A percentile compares a stretch with the other conserved stretches of the same genome.
phyloP scores from a whole-genome alignment of 2,797 vertebrate species.

The Lophotriccus pileatus region DNA sequence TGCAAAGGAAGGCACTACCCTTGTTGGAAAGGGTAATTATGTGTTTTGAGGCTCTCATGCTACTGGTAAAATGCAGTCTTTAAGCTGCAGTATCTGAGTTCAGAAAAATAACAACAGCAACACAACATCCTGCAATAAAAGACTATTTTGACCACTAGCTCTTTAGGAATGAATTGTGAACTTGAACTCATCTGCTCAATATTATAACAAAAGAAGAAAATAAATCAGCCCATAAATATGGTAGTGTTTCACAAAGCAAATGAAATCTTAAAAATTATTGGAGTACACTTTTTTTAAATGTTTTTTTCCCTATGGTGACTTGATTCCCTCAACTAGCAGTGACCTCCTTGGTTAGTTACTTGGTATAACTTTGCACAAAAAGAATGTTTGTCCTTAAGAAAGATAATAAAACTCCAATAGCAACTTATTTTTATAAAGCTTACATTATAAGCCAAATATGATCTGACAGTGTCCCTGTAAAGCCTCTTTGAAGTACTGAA shows the following conservation, averaged over 20 bases:
- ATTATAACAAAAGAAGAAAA: not conserved
- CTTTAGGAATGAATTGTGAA: not conserved
- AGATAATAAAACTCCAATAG: not conserved
- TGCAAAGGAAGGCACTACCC: not conserved
- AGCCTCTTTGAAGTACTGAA: slow-evolving; percentile 30
- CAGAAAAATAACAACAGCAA: not conserved
- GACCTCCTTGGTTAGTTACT: not conserved
- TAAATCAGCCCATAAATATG: not conserved
- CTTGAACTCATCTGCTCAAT: not conserved
- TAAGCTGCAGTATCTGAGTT: not conserved
- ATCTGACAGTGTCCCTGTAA: slow-evolving; percentile 41
- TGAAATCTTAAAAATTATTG: not conserved
- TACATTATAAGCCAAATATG: slow-evolving; percentile 20
- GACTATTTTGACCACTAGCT: not conserved
- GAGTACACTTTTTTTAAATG: not conserved
- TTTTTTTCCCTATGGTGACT: not conserved
- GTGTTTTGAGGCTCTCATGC: not conserved
- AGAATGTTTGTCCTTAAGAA: not conserved
- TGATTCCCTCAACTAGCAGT: not conserved
- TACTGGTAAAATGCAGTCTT: not conserved
- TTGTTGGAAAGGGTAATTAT: not conserved
- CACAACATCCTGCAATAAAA: not conserved
- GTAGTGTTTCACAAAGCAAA: not conserved
- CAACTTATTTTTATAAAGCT: not conserved
- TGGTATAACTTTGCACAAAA: not conserved